phyloP scores from a whole-genome alignment of 2,797 vertebrate species.

The Chelon auratus region DNA sequence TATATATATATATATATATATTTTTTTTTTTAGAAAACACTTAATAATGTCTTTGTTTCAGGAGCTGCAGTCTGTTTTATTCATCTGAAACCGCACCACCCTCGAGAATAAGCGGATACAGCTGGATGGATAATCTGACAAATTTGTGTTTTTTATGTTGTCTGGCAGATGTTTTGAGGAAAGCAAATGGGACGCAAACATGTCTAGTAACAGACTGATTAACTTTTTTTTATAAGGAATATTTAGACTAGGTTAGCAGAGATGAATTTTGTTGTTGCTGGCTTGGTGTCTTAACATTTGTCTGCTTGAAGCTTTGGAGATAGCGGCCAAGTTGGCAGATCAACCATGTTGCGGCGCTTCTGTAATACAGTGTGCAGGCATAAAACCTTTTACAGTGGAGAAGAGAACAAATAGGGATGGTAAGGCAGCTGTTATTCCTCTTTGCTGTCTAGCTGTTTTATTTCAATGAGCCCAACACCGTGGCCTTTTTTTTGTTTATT shows the following conservation, averaged over 20 bases:
- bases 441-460: not conserved
- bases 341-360: slow-evolving; percentile 25
- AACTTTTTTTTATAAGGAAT: slow-evolving; percentile 32
- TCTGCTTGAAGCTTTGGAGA: slow-evolving; percentile 40
- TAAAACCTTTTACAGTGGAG: slow-evolving; percentile 19
- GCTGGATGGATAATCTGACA: slow-evolving; percentile 1
- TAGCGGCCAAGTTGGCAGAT: slow-evolving; percentile 48
- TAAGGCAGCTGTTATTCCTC: slow-evolving; percentile 1
- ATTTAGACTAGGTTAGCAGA: slow-evolving; percentile 31
- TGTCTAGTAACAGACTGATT: slow-evolving; percentile 30
- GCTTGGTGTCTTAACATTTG: slow-evolving; percentile 30
- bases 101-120: slow-evolving; percentile 7
- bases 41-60: not conserved
- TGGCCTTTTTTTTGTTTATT: not conserved
- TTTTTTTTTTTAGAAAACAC: slow-evolving; percentile 11
- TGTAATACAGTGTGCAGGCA: slow-evolving; percentile 12
- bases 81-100: not conserved
- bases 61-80: slow-evolving; percentile 9
- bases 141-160: slow-evolving; percentile 1
- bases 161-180: slow-evolving; percentile 14
- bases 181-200: slow-evolving; percentile 21
- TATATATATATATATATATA: too few relatives aligned
- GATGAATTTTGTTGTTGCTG: slow-evolving; percentile 49
- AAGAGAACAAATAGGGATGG: slow-evolving; percentile 15
- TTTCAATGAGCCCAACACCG: not conserved